Evolutionary conservation across 2,113 vertebrate genomes (phyloP), one percentile per base, ranked within the genome.

Genomic region (Tauraco erythrolophus): DNA sequence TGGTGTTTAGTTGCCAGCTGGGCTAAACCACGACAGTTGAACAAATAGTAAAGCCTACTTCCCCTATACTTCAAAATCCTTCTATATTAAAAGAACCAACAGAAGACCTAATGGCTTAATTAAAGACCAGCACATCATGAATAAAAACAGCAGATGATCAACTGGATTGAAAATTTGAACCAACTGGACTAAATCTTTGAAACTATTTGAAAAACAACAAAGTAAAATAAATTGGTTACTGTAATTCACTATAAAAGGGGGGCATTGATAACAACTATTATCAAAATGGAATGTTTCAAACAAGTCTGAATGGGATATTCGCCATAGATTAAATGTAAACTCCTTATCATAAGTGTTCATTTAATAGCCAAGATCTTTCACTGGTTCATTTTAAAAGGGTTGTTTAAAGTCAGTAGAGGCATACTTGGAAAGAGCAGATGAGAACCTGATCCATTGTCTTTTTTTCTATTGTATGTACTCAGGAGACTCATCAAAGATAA

Each of bases 31-130:
- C 41, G 12, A 41, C 41, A 41, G 41, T 41, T 12, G 41, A 74
- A 69, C 6, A 51, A 54, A 64, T 19, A 51, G 16, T 39, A 54
- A 58, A 75, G 71, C 0, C 0, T 43, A 28, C 4, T 82, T 75
- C 10, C 7, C 18, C 6, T 62, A 5, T 9, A 9, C 41, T 69
- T 74, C 48, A 57, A 69, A 93, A 72, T 41, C 22, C 8, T 68
- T 56, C 11, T 82, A 4, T 60, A 39, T 18, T 53, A 37, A 64
- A 70, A 79, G 12, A 48, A 13, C 4, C 14, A 51, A 45, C 10
- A n/a, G 37, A 50, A 76, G 9, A 53, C 24, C 4, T 78, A 58
- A 39, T 33, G 48, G 14, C 30, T 78, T 86, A 35, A 35, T 31
- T 51, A 72, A 88, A 80, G 14, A 83, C 19, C 25, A 70, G 41